Base-by-base conservation (phyloP, 2,888 invertebrate species). In the Pseudococcus jackbeardsleyi region DNA sequence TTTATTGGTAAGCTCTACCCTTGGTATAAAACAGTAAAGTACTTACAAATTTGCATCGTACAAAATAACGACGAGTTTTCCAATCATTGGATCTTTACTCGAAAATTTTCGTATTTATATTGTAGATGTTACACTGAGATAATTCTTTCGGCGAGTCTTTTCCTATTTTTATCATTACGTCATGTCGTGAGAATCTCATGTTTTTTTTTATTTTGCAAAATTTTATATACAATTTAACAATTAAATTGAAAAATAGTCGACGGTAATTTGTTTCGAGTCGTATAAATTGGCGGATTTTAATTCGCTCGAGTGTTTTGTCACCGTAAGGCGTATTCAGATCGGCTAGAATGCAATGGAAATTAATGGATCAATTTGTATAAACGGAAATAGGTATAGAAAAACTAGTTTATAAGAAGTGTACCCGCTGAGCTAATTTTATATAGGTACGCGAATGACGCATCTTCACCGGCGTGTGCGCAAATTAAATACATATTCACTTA, bases 121-220 rank as follows among this genome's bases (percentile, higher is more conserved):
- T 15, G 59, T 59, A 59, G 19, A 64, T 33, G 68, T 15, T 26
- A 72, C 68, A 72, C 2, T 33, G 0, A 72, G 85, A 85, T 48
- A 85, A 48, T 26, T 85, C 85, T 50, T 15, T 6, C 85, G 19
- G 85, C 26, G 33, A 1, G 26, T 85, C 54, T 85, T 72, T 72
- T 72, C 68, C 15, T 26, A 19, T 64, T 15, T 33, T 33, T 33
- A 33, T 33, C 26, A 85, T 85, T 46, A 85, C 85, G 54, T 85
- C 85, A 85, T 85, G 54, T 85, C 85, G 85, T 85, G 85, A 85
- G 85, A 85, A 9, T 26, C 12, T 8, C 15, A 0, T 72, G 5
- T 33, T 72, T 26, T 72, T 72, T 33, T 33, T 72, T 26, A 33
- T 72, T 33, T 72, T 33, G 33, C 26, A 9, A 72, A 72, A 72